Evolutionary conservation across 2,113 vertebrate genomes (phyloP).

Genomic region (Trichomycterus rosablanca): DNA sequence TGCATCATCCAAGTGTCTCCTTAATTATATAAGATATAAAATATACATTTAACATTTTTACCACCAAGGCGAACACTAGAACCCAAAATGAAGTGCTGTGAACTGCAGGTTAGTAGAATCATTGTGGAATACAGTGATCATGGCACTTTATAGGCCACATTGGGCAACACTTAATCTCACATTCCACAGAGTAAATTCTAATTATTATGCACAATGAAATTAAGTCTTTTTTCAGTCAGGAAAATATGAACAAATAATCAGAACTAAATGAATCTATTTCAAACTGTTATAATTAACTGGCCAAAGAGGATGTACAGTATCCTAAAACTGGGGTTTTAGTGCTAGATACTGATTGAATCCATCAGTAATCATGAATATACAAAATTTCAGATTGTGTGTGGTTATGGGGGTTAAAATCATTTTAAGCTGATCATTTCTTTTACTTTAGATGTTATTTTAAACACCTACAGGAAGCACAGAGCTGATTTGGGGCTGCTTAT

Average conservation of each 20-base stretch:
- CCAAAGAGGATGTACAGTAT: too few relatives aligned
- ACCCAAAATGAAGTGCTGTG: not conserved
- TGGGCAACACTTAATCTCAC: not conserved
- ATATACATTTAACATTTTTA: not conserved
- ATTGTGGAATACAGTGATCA: not conserved
- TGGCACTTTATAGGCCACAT: not conserved
- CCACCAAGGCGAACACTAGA: not conserved
- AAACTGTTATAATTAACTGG: too few relatives aligned
- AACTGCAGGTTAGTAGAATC: not conserved
- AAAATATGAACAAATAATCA: conserved; percentile 28
- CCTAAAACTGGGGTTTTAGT: too few relatives aligned
- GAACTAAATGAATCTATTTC: conserved; percentile 33
- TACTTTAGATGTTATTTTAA: too few relatives aligned
- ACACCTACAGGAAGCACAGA: not conserved
- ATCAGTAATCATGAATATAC: too few relatives aligned
- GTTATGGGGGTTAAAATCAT: too few relatives aligned
- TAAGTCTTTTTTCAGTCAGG: conserved; percentile 19
- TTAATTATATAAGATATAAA: conserved; percentile 8
- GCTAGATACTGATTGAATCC: too few relatives aligned
- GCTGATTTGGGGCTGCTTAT: not conserved
- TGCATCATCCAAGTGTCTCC: conserved; percentile 7
- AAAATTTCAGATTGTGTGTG: too few relatives aligned
- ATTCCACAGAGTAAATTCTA: conserved; percentile 7
- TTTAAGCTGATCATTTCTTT: too few relatives aligned
- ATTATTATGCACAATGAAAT: conserved; percentile 8